Conservation (phyloP, 2,888 invertebrate species). For the Xylota sylvarum region DNA sequence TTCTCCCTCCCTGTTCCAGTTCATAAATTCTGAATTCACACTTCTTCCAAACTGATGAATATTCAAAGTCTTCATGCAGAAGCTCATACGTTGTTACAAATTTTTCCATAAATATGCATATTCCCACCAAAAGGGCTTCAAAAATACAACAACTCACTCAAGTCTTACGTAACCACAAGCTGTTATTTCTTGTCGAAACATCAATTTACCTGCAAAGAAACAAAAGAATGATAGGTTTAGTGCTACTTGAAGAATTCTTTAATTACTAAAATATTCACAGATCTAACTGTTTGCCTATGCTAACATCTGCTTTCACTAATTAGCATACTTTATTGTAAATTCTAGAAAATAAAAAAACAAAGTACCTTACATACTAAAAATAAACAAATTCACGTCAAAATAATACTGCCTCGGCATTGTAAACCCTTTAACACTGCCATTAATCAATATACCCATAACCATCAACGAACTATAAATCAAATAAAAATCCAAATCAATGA, state of each 20-base stretch:
- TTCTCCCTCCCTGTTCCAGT: neutral
- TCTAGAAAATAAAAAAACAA: conserved; percentile 7
- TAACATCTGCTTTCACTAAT: conserved; percentile 35
- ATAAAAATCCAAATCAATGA: conserved; percentile 45
- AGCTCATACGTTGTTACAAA: neutral
- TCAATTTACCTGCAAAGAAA: conserved; percentile 63
- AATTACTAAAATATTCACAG: conserved; percentile 9
- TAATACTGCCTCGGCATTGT: neutral
- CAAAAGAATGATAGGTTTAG: conserved; percentile 15
- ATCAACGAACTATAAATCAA: conserved; percentile 67
- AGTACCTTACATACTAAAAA: neutral
- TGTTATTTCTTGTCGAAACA: neutral
- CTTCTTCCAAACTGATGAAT: neutral
- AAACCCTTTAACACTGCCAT: conserved; percentile 46
- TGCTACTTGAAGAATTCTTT: neutral
- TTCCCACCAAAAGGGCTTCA: too few relatives aligned
- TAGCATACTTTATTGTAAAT: neutral
- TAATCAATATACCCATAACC: conserved; percentile 63
- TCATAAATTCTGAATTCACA: neutral
- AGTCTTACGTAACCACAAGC: neutral
- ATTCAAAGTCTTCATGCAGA: neutral
- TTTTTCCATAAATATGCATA: neutral
- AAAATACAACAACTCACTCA: neutral
- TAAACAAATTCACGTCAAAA: conserved; percentile 2
- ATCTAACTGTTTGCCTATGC: neutral